Evolutionary conservation across 1,140 invertebrate species (phyloP), one percentile per base, ranked within the genome.

Genomic region (Gryllus bimaculatus): DNA sequence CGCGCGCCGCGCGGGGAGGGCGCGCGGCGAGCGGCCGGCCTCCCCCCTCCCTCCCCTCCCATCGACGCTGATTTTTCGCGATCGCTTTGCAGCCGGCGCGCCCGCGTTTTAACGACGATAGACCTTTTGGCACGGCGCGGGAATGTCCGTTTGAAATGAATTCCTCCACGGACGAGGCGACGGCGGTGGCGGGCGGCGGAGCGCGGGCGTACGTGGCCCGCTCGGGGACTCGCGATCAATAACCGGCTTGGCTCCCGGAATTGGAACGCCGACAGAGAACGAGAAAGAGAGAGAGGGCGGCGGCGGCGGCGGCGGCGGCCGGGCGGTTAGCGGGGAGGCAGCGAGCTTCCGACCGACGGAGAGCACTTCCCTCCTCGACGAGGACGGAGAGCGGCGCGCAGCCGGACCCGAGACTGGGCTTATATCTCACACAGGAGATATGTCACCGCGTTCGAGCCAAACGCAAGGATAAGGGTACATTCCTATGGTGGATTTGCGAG

Each of bases 391-490:
- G 54, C 10, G 54, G 54, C 54, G 54, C 54, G 54, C 10, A 7
- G 2, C 2, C 54, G 54, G n/a, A 18, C 13, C 8, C 48, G 76
- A 48, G 39, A 76, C 39, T 10, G 48, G 1, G 47, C 47, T 18
- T n/a, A n/a, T n/a, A n/a, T n/a, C n/a, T n/a, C n/a, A 12, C 13
- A 20, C 76, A 76, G 39, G 48, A 76, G 76, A 76, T 76, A 76
- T 76, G 76, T 76, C 76, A 76, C 76, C n/a, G 39, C 48, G 76
- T 48, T 18, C 39, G 39, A 47, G 48, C 75, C 75, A 47, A 66
- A 66, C 54, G 7, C 54, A 66, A 66, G 47, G 76, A 76, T 76
- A 76, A 76, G 76, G 76, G 76, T 76, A 76, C 48, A 76, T 76
- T 76, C 76, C 76, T 76, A 76, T 49, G n/a, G 48, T 76, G 76